These are phyloP conservation scores for Nixonia krombeini DNA, from an alignment of 1,140 invertebrate species.

Conservation along the genomic window DNA sequence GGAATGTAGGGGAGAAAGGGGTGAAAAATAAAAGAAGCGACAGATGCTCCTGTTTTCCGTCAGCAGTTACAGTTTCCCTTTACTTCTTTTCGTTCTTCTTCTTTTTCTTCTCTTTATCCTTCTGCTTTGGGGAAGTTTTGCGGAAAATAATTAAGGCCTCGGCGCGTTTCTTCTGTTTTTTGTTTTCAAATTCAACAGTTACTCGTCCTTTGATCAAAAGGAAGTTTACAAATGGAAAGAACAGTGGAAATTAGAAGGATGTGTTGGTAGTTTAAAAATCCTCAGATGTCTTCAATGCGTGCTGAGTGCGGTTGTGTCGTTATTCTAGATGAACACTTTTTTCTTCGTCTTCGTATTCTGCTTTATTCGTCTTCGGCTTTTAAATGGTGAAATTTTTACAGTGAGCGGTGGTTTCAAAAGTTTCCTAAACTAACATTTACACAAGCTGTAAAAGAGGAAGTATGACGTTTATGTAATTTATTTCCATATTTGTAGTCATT, in stretches of 20 bases:
- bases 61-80: not conserved
- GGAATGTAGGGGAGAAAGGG: constrained; percentile 8
- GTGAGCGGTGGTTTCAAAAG: constrained; percentile 72
- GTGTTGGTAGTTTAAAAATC: constrained; percentile 77
- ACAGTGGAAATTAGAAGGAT: constrained; percentile 66
- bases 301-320: constrained; percentile 84
- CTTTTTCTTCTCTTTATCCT: not conserved
- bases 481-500: too few species aligned
- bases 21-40: constrained; percentile 7
- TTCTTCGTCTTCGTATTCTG: constrained; percentile 48
- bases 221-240: constrained; percentile 63
- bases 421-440: constrained; percentile 83
- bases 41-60: not conserved
- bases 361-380: constrained; percentile 68
- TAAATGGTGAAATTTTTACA: constrained; percentile 75
- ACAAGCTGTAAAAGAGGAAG: constrained; percentile 80
- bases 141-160: constrained; percentile 10
- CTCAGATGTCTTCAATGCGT: constrained; percentile 93
- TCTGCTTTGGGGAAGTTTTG: not conserved
- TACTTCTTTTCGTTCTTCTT: not conserved
- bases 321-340: constrained; percentile 69
- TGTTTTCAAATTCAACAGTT: constrained; percentile 50
- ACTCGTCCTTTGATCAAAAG: constrained; percentile 58
- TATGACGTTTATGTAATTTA: too few species aligned
- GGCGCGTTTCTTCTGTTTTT: constrained; percentile 33